phyloP scores from a whole-genome alignment of 2,797 vertebrate species.

The Lepilemur ruficaudatus region DNA sequence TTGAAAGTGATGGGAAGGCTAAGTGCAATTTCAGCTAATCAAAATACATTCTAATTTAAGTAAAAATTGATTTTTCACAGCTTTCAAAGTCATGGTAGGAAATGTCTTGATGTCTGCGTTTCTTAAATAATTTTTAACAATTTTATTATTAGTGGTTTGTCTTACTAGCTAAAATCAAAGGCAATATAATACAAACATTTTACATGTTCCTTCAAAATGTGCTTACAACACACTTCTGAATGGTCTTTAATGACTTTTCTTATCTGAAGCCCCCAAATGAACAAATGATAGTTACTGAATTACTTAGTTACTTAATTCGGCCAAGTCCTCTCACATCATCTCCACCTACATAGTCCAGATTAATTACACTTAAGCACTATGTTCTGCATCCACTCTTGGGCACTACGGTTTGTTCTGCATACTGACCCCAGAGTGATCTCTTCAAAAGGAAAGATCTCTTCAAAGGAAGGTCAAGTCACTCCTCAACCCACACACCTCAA shows the following conservation, averaged over 20 bases:
- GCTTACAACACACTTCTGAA: neutral
- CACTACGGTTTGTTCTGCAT: neutral
- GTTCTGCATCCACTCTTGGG: neutral
- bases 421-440: neutral
- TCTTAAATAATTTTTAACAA: constrained; percentile 35
- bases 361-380: neutral
- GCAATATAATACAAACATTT: neutral
- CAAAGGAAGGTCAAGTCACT: neutral
- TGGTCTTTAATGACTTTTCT: neutral
- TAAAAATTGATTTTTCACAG: neutral
- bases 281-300: neutral
- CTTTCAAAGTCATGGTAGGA: neutral
- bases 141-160: neutral
- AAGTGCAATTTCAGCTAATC: neutral
- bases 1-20: neutral
- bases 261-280: neutral
- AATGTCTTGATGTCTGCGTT: neutral
- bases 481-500: neutral
- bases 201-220: constrained; percentile 4
- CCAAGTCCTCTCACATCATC: neutral
- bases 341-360: neutral
- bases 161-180: constrained; percentile 14
- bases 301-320: neutral
- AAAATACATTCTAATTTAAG: constrained; percentile 43
- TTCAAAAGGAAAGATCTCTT: neutral